phyloP scores from a whole-genome alignment of 2,888 invertebrate genomes.

The Oscheius myriophilus region DNA sequence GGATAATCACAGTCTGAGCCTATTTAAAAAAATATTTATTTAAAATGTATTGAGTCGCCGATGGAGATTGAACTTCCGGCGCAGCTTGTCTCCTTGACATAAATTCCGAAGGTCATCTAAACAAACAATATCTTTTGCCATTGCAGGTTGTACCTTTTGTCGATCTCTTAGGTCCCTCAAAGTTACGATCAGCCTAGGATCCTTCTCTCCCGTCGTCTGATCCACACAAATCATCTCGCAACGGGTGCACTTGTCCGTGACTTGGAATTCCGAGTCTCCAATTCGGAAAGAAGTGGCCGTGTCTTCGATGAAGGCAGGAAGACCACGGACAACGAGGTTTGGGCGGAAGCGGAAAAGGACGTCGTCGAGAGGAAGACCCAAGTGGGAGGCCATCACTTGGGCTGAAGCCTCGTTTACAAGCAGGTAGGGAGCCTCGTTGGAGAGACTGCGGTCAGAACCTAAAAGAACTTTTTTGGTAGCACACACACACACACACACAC shows the following conservation, averaged over 20 bases:
- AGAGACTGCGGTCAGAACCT: constrained; percentile 73
- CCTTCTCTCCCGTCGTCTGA: constrained; percentile 82
- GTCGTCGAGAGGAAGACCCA: constrained; percentile 73
- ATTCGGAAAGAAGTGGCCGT: constrained; percentile 79
- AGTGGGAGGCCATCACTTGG: constrained; percentile 74
- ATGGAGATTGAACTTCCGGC: background rate
- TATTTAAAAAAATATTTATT: background rate
- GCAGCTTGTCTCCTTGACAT: constrained; percentile 41
- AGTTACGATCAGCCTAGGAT: constrained; percentile 69
- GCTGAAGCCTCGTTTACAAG: constrained; percentile 84
- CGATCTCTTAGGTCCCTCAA: constrained; percentile 65
- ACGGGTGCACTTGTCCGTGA: constrained; percentile 81
- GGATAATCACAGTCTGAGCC: too few species aligned
- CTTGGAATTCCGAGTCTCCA: constrained; percentile 73
- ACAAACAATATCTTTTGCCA: constrained; percentile 12
- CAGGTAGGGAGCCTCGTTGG: constrained; percentile 86
- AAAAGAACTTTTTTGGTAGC: constrained; percentile 3
- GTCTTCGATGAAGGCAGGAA: constrained; percentile 82
- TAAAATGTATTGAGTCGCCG: background rate
- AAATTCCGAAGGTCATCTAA: constrained; percentile 66
- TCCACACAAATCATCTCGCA: constrained; percentile 97
- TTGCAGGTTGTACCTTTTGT: constrained; percentile 40
- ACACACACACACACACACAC: background rate
- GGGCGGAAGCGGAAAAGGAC: constrained; percentile 82
- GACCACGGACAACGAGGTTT: constrained; percentile 83